Evolutionary conservation across 1,140 invertebrate genomes (phyloP).

Genomic region (Pemphigus obesinymphae): DNA sequence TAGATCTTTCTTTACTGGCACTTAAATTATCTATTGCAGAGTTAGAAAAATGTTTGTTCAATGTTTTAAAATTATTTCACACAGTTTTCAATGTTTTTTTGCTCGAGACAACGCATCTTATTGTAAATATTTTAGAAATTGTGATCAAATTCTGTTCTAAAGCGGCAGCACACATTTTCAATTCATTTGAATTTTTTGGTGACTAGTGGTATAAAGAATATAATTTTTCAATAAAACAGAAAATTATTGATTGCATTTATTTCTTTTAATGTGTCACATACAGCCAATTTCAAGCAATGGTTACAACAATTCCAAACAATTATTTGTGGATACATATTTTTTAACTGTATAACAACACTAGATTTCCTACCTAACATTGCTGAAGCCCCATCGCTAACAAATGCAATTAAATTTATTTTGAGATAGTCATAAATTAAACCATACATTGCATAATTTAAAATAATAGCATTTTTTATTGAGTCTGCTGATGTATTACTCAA

Average conservation of each 20-base stretch:
- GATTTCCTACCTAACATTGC: too few relatives aligned
- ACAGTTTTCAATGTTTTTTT: background rate
- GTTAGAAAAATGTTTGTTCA: slow-evolving; percentile 1
- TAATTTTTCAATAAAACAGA: too few relatives aligned
- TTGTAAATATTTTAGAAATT: slow-evolving; percentile 8
- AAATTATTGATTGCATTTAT: too few relatives aligned
- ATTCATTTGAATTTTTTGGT: slow-evolving; percentile 3
- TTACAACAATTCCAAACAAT: slow-evolving; percentile 8
- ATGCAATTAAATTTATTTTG: background rate
- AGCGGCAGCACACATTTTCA: too few relatives aligned
- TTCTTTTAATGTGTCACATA: background rate
- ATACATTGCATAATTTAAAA: background rate
- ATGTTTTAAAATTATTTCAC: background rate
- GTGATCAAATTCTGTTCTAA: background rate
- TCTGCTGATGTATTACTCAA: background rate
- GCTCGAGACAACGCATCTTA: too few relatives aligned
- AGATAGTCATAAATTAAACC: background rate
- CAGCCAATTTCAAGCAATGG: background rate
- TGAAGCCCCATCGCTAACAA: too few relatives aligned
- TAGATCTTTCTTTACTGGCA: background rate
- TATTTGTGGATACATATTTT: background rate
- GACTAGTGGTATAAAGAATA: too few relatives aligned
- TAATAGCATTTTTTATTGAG: background rate
- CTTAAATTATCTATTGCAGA: background rate
- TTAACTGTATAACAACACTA: background rate